phyloP scores from a whole-genome alignment of 2,888 invertebrate species.

The Charanyca ferruginea region DNA sequence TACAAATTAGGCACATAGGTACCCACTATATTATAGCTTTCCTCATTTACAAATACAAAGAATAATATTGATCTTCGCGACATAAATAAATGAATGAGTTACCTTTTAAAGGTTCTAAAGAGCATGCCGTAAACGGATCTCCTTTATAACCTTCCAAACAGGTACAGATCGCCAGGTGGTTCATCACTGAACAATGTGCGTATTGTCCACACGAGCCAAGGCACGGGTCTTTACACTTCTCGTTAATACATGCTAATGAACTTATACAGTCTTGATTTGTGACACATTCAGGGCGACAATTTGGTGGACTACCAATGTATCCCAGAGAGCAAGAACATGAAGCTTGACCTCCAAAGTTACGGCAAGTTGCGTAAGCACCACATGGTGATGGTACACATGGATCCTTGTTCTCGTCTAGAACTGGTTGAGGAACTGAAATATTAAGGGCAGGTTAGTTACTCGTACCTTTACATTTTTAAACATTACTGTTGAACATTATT shows the following conservation, averaged over 20 bases:
- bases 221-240: conserved; percentile 93
- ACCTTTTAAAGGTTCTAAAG: conserved; percentile 80
- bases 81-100: conserved; percentile 30
- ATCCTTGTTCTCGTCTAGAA: conserved; percentile 84
- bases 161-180: conserved; percentile 92
- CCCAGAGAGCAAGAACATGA: conserved; percentile 92
- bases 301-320: conserved; percentile 93
- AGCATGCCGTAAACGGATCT: conserved; percentile 91
- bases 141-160: conserved; percentile 91
- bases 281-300: conserved; percentile 93
- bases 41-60: background rate
- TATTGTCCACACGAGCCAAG: conserved; percentile 92
- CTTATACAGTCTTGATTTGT: conserved; percentile 93
- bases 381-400: conserved; percentile 93
- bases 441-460: conserved; percentile 3
- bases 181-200: conserved; percentile 91
- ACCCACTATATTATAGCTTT: background rate
- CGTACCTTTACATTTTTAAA: background rate
- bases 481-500: background rate
- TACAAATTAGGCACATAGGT: background rate
- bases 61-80: background rate
- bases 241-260: conserved; percentile 92
- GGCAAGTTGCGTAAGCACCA: conserved; percentile 92
- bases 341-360: conserved; percentile 89
- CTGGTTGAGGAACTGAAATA: conserved; percentile 79